Conservation (phyloP, 2,797 vertebrate genomes). For the Heliangelus exortis region DNA sequence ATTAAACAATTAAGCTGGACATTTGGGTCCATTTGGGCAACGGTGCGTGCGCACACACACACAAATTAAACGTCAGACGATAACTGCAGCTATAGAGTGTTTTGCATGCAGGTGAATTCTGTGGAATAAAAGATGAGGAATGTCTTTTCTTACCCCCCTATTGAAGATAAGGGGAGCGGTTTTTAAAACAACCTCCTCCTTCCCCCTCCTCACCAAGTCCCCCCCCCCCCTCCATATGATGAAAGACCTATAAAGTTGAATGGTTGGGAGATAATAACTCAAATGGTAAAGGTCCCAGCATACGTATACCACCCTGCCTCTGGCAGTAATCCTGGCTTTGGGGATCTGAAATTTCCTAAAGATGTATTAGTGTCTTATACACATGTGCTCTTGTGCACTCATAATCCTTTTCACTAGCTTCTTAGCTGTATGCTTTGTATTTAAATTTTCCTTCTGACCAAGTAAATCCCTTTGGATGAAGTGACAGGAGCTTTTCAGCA, state of each 20-base stretch:
- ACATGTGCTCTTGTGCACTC: slow-evolving; percentile 88
- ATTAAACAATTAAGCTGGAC: slow-evolving; percentile 20
- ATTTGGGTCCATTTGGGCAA: neutral
- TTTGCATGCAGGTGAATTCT: slow-evolving; percentile 64
- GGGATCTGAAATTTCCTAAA: slow-evolving; percentile 90
- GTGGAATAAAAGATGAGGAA: slow-evolving; percentile 32
- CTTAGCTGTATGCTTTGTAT: slow-evolving; percentile 92
- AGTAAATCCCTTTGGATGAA: slow-evolving; percentile 90
- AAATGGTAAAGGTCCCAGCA: slow-evolving; percentile 77
- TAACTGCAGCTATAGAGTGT: neutral
- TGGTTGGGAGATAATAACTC: slow-evolving; percentile 84
- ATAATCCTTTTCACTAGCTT: slow-evolving; percentile 91
- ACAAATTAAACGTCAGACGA: neutral
- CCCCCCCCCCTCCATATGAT: slow-evolving; percentile 62
- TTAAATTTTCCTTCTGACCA: slow-evolving; percentile 89
- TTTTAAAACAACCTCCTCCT: slow-evolving; percentile 4
- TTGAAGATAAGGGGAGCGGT: slow-evolving; percentile 1
- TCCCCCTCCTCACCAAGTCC: neutral
- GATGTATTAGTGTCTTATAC: slow-evolving; percentile 93
- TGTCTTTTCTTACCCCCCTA: slow-evolving; percentile 42
- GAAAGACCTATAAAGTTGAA: slow-evolving; percentile 84
- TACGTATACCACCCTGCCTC: slow-evolving; percentile 80
- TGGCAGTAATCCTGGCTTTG: slow-evolving; percentile 89
- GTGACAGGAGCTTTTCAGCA: slow-evolving; percentile 97
- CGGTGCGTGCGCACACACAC: neutral